Evolutionary conservation across 2,888 invertebrate species (phyloP), one percentile per base, ranked within the genome.

Genomic region (Leptinotarsa peninsularis): DNA sequence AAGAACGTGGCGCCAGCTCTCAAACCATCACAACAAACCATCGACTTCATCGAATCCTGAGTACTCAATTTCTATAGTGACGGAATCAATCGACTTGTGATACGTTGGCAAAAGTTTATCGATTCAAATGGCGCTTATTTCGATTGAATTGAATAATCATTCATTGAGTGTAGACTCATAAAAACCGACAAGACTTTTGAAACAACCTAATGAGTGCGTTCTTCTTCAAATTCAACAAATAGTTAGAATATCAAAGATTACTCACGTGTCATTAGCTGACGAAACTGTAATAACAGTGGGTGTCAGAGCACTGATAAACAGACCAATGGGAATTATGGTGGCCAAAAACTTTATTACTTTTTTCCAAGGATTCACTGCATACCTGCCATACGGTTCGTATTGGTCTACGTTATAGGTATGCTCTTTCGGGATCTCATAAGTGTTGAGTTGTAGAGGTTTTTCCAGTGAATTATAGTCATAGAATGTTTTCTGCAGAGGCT

Each of bases 261-360:
- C 86, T 85, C 82, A 88, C 86, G 86, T 87, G 21, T 80, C 84
- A 79, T 88, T 88, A 21, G 84, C 79, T 23, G 86, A 82, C 17
- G 85, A 90, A 67, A 94, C 90, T 78, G 91, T 91, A 81, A 94
- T 89, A 82, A 94, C 88, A 81, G 89, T 92, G 2, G 94, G 94
- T 0, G 93, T 92, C 21, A 94, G 88, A 0, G 94, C 93, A 1
- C 94, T 93, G 70, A 94, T 89, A 77, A 94, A 90, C 68, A 94
- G 88, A 0, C 94, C 94, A 68, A 94, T 90, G 0, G 94, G 94
- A 71, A 94, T 89, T 82, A 94, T 89, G 1, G 94, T 91, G 0
- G 93, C 92, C 82, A 93, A 87, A 81, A 94, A 86, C 74, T 91
- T 92, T 15, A 94, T 86, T 56, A 94, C 88, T 80, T 90, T 90